Evolutionary conservation across 2,888 invertebrate species (phyloP), one percentile per base, ranked within the genome.

Genomic region (Apoda limacodes): DNA sequence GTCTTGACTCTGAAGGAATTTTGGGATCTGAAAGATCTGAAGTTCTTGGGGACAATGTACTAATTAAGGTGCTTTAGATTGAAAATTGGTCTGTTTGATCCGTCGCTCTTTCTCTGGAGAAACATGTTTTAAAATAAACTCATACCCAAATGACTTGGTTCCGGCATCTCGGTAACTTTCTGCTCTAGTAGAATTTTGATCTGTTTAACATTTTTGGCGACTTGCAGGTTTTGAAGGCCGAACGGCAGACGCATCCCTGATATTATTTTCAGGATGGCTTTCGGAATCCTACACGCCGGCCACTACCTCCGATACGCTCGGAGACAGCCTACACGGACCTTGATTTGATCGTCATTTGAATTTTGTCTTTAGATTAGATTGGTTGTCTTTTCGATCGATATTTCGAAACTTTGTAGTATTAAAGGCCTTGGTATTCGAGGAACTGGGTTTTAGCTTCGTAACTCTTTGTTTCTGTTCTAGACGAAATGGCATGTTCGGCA

Each of bases 51-150:
- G 13, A 29, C 11, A 17, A 46, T 30, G 25, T 34, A 33, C 1
- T 29, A 5, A 23, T 48, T 43, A 11, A 50, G 39, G 2, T 24
- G 25, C 10, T 39, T 43, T 2, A 46, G 27, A 13, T 48, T 43
- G 47, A 47, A 45, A 6, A 46, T 40, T 9, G 42, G 44, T 9
- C 45, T 30, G 9, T 12, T 3, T 5, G 27, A 23, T 6, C 35
- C 37, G 17, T 42, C 36, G 15, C 21, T 23, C 14, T 42, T 42
- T 6, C 19, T 30, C n/a, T 6, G 9, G 5, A 41, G 14, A 25
- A 41, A 41, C 28, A 41, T 35, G 7, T 23, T 30, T 2, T 38
- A 41, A 3, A 38, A 12, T 11, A 37, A 42, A 10, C 41, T 33
- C 13, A 38, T 30, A 5, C 29, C 25, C n/a, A 17, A 20, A 11